Base-by-base conservation (phyloP, 2,888 invertebrate genomes). In the Malthinus flaveolus region DNA sequence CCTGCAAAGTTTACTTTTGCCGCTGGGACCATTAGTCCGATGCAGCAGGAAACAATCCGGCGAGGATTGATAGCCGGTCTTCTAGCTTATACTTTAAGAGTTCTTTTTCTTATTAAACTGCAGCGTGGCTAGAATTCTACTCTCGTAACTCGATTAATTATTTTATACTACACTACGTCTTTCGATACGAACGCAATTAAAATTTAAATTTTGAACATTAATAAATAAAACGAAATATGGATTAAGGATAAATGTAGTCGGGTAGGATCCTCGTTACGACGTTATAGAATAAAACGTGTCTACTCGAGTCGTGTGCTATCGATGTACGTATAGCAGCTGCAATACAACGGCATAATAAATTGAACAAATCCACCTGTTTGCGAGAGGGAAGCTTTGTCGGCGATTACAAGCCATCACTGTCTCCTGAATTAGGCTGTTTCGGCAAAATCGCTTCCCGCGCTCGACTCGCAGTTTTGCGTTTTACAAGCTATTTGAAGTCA, bases 401-500 rank as follows among this genome's bases (percentile, higher is more conserved):
- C 78, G 77, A 78, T 79, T 79, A 79, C 79, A 78, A 74, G 77
- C 79, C 78, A 78, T 79, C 79, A 78, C 75, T 76, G 78, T 79
- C 78, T 79, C 78, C 77, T 77, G 79, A 78, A 79, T 79, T 78
- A 77, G 79, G 78, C 78, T 67, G 77, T 78, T 78, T 76, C 73
- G 75, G 73, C 73, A 73, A 74, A 75, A 75, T 75, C 74, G 76
- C 71, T 76, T 76, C 69, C 76, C 79, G 69, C 75, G 75, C 78
- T 75, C 73, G 72, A 70, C 71, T 72, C 74, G 70, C 75, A 75
- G 74, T 78, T 71, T 76, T 75, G 75, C 81, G 79, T 80, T 81
- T 80, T 80, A 79, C 81, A 80, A 81, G 80, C 81, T 79, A 81
- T 82, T 81, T 79, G 79, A 77, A 79, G 79, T 78, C 80, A 77